Evolutionary conservation across 2,888 invertebrate species (phyloP).

Genomic region (Beris morrisii): DNA sequence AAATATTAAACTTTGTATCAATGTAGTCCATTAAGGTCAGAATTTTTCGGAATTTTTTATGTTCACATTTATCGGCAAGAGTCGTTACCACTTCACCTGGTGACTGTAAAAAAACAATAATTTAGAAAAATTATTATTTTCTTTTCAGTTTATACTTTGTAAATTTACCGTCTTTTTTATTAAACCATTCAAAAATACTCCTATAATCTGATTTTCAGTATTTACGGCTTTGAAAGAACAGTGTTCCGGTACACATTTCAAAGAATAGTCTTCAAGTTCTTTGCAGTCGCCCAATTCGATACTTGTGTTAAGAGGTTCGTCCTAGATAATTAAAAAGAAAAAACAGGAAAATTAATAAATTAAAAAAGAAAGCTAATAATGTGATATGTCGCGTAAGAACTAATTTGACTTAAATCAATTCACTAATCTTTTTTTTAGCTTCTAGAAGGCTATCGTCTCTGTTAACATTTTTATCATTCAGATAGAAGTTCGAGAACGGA

Average conservation of each 20-base stretch:
- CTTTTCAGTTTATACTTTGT: background rate
- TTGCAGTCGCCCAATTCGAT: constrained; percentile 54
- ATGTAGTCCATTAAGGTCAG: constrained; percentile 58
- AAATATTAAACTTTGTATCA: constrained; percentile 56
- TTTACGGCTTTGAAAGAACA: constrained; percentile 62
- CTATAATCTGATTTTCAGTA: constrained; percentile 58
- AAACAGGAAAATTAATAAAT: background rate
- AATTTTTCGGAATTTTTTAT: constrained; percentile 61
- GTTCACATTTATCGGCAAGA: constrained; percentile 52
- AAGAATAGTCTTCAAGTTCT: constrained; percentile 61
- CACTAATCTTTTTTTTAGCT: too few relatives aligned
- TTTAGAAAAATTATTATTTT: background rate
- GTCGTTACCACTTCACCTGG: constrained; percentile 46
- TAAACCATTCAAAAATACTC: constrained; percentile 60
- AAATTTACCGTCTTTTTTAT: constrained; percentile 50
- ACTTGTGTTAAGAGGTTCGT: constrained; percentile 54
- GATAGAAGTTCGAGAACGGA: too few relatives aligned
- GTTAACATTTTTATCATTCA: too few relatives aligned
- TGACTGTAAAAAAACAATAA: constrained; percentile 40
- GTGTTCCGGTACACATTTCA: constrained; percentile 58
- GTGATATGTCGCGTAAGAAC: background rate
- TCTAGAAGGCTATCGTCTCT: too few relatives aligned
- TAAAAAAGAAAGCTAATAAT: constrained; percentile 1
- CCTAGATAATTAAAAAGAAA: constrained; percentile 44
- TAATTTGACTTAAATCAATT: too few relatives aligned